phyloP scores from a whole-genome alignment of 2,888 invertebrate genomes.

The Orthosia incerta region DNA sequence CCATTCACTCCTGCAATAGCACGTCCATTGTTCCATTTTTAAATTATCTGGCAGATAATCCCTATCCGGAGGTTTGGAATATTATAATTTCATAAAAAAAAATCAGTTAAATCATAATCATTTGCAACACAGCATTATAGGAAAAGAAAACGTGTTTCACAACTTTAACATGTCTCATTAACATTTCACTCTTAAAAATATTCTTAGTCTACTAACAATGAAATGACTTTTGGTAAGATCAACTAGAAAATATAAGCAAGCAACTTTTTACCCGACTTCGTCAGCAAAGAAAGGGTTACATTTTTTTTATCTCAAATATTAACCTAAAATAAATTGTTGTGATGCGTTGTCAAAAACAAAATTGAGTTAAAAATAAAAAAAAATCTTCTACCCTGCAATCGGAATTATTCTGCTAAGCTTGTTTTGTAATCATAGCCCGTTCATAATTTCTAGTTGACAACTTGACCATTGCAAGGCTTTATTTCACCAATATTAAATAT shows the following conservation, averaged over 20 bases:
- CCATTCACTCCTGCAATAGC: neutral
- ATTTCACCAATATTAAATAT: conserved; percentile 38
- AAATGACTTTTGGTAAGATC: conserved; percentile 46
- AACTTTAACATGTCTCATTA: conserved; percentile 48
- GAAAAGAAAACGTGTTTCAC: neutral
- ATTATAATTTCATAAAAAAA: too few species aligned
- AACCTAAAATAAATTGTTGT: neutral
- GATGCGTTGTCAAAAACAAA: neutral
- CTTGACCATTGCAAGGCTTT: neutral
- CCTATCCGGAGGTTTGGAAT: neutral
- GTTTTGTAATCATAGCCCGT: neutral
- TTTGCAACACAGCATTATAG: too few species aligned
- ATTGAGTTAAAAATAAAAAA: neutral
- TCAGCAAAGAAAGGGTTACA: neutral
- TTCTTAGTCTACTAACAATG: conserved; percentile 27
- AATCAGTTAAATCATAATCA: too few species aligned
- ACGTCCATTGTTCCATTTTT: neutral
- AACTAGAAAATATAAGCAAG: conserved; percentile 27
- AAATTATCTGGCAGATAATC: neutral
- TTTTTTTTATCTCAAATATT: neutral
- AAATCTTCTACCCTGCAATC: neutral
- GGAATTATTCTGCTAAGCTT: neutral
- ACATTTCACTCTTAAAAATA: conserved; percentile 51
- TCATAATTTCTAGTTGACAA: conserved; percentile 17
- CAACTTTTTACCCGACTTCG: neutral